Evolutionary conservation across 1,140 invertebrate genomes (phyloP).

Genomic region (Ylistrum balloti): DNA sequence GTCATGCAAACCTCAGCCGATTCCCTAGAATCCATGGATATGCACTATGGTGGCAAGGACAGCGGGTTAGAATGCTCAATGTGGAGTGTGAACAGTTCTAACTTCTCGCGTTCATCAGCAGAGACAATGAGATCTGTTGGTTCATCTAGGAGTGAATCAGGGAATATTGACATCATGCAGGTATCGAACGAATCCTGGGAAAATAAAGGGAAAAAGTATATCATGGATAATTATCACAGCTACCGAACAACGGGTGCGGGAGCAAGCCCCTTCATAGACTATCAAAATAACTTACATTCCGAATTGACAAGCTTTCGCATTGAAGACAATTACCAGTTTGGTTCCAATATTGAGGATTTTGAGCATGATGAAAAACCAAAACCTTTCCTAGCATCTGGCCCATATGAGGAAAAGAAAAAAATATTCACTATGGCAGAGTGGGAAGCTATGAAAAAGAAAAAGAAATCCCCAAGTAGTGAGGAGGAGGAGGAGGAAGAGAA

Average conservation of each 20-base stretch:
- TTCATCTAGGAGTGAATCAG: conserved; percentile 68
- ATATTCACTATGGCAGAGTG: conserved; percentile 80
- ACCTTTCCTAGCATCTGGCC: conserved; percentile 59
- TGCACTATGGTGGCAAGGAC: conserved; percentile 57
- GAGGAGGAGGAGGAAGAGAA: conserved; percentile 41
- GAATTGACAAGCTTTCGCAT: conserved; percentile 57
- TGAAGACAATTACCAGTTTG: conserved; percentile 58
- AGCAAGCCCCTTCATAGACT: conserved; percentile 64
- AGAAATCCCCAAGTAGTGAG: conserved; percentile 40
- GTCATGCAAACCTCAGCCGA: conserved; percentile 77
- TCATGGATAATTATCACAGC: conserved; percentile 63
- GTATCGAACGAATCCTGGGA: conserved; percentile 78
- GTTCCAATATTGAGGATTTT: conserved; percentile 53
- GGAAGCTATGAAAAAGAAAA: conserved; percentile 77
- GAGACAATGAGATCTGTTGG: conserved; percentile 72
- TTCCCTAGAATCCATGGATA: conserved; percentile 72
- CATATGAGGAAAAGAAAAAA: conserved; percentile 78
- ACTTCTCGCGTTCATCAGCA: conserved; percentile 72
- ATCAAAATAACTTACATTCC: conserved; percentile 68
- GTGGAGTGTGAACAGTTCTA: conserved; percentile 75
- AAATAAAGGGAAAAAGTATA: conserved; percentile 65
- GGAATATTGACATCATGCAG: conserved; percentile 76
- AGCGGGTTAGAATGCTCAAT: conserved; percentile 77
- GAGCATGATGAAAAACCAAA: conserved; percentile 59
- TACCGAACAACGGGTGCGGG: conserved; percentile 54